Evolutionary conservation across 2,113 vertebrate species (phyloP), one percentile per base, ranked within the genome.

Genomic region (Tauraco erythrolophus): DNA sequence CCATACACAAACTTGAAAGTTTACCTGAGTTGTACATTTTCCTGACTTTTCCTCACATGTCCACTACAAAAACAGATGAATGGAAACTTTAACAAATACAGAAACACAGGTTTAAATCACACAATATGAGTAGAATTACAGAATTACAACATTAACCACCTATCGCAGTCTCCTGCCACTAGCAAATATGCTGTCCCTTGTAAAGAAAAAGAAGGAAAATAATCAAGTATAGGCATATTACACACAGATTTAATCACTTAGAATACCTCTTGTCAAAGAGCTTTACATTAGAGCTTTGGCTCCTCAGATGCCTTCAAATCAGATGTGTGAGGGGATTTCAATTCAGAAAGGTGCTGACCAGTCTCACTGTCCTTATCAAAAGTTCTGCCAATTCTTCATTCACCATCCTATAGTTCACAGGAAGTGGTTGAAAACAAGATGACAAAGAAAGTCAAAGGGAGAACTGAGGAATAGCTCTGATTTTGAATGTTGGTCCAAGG

Each of bases 191-290:
- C 50, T 28, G 37, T 62, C 19, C 22, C 48, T 89, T 61, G 10
- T 9, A 51, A 37, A 53, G 12, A 79, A 50, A 70, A 81, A 46
- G 48, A 39, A 62, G 11, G 21, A 84, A 92, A 84, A 96, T 18
- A 89, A 93, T 92, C 21, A 68, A 84, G 25, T 31, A 56, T 10
- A 56, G 37, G 35, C 70, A 54, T 57, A 75, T 72, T 78, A 72
- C 9, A 88, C 84, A 86, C 57, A 87, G 50, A 91, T 86, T 84
- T 89, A 89, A 93, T 80, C 87, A 89, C 56, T 48, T 23, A 77
- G 46, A 94, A 74, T n/a, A 84, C 41, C 54, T 92, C 45, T 80
- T 91, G 79, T 92, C 78, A 85, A 75, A 41, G 9, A 25, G 39
- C 19, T 96, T 88, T 79, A 68, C 56, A 54, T 43, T 18, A 96